Evolutionary conservation across 2,113 vertebrate species (phyloP).

Genomic region (Tapirus terrestris): DNA sequence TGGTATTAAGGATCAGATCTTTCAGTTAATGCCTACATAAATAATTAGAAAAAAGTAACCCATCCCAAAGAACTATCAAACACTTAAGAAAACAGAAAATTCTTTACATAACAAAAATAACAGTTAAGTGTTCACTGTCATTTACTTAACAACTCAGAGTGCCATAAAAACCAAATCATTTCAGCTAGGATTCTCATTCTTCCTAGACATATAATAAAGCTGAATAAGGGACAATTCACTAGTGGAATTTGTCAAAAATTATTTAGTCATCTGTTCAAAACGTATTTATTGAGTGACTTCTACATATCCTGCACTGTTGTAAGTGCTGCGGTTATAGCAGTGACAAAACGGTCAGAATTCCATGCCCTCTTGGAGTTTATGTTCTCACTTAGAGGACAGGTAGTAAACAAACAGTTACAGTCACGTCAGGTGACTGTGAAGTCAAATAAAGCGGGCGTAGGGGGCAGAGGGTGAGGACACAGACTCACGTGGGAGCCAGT

Average conservation of each 20-base stretch:
- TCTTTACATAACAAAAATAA: slow-evolving; percentile 43
- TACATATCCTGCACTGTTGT: background rate
- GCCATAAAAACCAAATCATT: background rate
- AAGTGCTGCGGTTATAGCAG: background rate
- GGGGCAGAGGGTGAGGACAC: background rate
- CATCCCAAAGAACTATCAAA: slow-evolving; percentile 47
- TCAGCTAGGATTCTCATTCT: background rate
- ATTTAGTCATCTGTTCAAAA: background rate
- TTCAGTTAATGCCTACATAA: slow-evolving; percentile 52
- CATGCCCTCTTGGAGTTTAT: background rate
- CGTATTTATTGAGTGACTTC: background rate
- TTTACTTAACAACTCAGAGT: background rate
- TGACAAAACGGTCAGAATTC: background rate
- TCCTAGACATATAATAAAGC: background rate
- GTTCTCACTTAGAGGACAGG: background rate
- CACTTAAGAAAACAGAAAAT: background rate
- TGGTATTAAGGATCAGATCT: slow-evolving; percentile 43
- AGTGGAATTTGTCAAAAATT: background rate
- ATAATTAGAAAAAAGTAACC: background rate
- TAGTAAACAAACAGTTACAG: background rate
- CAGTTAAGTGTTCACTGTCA: background rate
- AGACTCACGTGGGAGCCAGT: background rate
- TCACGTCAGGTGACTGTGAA: background rate
- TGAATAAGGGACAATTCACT: background rate
- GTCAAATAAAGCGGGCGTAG: background rate